phyloP scores from a whole-genome alignment of 2,888 invertebrate genomes.

The Strigamia transsilvanica region DNA sequence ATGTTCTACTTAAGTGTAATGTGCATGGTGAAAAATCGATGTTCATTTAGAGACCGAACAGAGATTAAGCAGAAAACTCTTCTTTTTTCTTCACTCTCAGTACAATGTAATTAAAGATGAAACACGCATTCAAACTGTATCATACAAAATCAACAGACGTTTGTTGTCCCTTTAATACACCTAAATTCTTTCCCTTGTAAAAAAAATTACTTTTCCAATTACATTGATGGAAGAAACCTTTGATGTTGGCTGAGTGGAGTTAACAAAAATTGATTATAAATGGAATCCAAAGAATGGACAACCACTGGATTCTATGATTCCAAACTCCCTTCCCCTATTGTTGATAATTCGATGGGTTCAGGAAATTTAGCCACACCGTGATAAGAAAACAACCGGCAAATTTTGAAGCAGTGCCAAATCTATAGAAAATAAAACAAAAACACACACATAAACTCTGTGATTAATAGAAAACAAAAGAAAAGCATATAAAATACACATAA shows the following conservation, averaged over 20 bases:
- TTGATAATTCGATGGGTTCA: constrained; percentile 20
- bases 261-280: background rate
- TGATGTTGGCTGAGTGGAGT: background rate
- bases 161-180: background rate
- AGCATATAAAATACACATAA: background rate
- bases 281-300: constrained; percentile 21
- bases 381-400: constrained; percentile 2
- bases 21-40: constrained; percentile 21
- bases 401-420: constrained; percentile 11
- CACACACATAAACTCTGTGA: background rate
- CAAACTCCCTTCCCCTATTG: background rate
- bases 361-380: constrained; percentile 21
- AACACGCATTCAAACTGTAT: background rate
- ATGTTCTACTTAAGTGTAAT: constrained; percentile 15
- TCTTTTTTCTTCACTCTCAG: background rate
- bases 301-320: background rate
- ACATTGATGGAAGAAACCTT: background rate
- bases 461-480: background rate
- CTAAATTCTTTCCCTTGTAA: background rate
- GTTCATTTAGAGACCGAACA: constrained; percentile 26
- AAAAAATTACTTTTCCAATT: background rate
- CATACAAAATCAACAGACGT: background rate
- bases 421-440: background rate
- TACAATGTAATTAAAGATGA: constrained; percentile 6
- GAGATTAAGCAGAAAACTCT: background rate